phyloP scores from a whole-genome alignment of 1,140 invertebrate genomes.

The Dufourea novaeangliae region DNA sequence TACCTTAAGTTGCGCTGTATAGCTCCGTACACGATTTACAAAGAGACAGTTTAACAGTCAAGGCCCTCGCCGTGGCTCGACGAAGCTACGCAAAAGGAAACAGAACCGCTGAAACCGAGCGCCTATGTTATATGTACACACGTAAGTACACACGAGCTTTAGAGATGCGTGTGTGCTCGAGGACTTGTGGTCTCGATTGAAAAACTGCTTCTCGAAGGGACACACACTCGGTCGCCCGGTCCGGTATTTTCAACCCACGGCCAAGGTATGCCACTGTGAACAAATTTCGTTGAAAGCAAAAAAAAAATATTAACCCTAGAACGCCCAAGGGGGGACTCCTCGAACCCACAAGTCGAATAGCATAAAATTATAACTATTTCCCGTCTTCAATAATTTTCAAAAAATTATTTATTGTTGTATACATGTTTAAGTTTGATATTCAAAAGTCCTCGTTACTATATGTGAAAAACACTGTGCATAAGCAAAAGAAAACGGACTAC shows the following conservation, averaged over 20 bases:
- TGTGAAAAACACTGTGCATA: too few relatives aligned
- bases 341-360: too few relatives aligned
- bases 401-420: too few relatives aligned
- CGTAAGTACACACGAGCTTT: constrained; percentile 36
- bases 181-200: constrained; percentile 37
- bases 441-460: too few relatives aligned
- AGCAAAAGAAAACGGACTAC: too few relatives aligned
- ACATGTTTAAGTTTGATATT: too few relatives aligned
- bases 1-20: constrained; percentile 54
- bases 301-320: too few relatives aligned
- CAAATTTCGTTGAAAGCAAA: constrained; percentile 28
- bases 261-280: constrained; percentile 44
- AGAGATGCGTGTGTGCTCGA: constrained; percentile 47
- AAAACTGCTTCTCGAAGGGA: constrained; percentile 29
- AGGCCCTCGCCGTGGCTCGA: constrained; percentile 30
- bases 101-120: constrained; percentile 18
- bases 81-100: constrained; percentile 18
- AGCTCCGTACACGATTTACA: constrained; percentile 38
- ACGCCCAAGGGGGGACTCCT: too few relatives aligned
- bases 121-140: constrained; percentile 49
- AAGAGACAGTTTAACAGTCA: constrained; percentile 30
- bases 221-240: constrained; percentile 1
- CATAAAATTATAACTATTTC: too few relatives aligned
- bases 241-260: constrained; percentile 25
- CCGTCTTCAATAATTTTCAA: too few relatives aligned